These are phyloP conservation scores for Drosophila peninsularis DNA, from an alignment of 2,888 invertebrate species.

Conservation along the genomic window DNA sequence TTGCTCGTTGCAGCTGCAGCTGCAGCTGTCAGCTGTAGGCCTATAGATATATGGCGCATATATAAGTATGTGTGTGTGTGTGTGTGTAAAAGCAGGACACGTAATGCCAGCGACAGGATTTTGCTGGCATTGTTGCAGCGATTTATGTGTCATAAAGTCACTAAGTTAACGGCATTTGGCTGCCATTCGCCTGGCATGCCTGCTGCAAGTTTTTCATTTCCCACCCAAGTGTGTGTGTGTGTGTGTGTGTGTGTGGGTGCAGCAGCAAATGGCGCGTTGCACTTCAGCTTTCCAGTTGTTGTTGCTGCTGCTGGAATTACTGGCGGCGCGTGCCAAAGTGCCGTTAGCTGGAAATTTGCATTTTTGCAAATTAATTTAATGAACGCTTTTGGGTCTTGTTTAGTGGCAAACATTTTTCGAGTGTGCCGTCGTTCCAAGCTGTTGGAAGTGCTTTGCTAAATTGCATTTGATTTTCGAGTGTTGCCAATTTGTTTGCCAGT, in stretches of 20 bases:
- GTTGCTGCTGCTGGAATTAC: slow-evolving; percentile 38
- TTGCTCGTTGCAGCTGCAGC: slow-evolving; percentile 35
- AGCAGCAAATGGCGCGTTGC: slow-evolving; percentile 54
- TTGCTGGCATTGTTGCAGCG: slow-evolving; percentile 63
- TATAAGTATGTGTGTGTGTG: slow-evolving; percentile 8
- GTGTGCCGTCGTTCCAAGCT: slow-evolving; percentile 17
- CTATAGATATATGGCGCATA: slow-evolving; percentile 22
- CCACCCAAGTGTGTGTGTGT: slow-evolving; percentile 3
- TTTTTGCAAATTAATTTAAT: slow-evolving; percentile 81
- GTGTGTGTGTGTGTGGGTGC: slow-evolving; percentile 33
- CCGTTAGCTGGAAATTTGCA: slow-evolving; percentile 76
- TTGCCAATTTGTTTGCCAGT: slow-evolving; percentile 35
- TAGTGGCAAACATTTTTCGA: slow-evolving; percentile 62
- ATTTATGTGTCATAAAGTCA: slow-evolving; percentile 84
- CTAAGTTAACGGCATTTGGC: slow-evolving; percentile 79
- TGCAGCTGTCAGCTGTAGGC: slow-evolving; percentile 54
- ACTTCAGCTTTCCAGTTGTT: slow-evolving; percentile 44
- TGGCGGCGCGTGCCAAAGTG: slow-evolving; percentile 76
- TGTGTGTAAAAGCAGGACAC: slow-evolving; percentile 43
- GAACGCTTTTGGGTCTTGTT: slow-evolving; percentile 72
- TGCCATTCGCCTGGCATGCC: slow-evolving; percentile 68
- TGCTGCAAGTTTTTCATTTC: slow-evolving; percentile 35
- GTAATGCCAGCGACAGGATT: slow-evolving; percentile 40
- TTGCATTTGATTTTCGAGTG: slow-evolving; percentile 61
- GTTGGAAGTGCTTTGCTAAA: slow-evolving; percentile 48